Percentiles rank a stretch among this genome's conserved stretches.
phyloP scores from a whole-genome alignment of 2,113 vertebrate genomes.

The Scomber colias region DNA sequence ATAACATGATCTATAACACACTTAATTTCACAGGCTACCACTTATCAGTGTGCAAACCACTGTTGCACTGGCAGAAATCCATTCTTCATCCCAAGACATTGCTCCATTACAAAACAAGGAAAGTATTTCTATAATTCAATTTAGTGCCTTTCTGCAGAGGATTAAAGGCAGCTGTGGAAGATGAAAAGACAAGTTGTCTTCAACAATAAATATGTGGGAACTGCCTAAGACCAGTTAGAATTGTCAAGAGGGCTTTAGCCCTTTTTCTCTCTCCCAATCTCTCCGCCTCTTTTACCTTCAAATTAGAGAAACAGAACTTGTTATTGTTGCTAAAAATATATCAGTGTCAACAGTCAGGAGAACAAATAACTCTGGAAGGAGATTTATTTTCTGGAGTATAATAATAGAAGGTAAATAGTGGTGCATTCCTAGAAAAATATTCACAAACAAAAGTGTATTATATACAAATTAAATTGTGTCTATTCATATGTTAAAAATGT shows the following conservation, averaged over 20 bases:
- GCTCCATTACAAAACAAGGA: conserved; percentile 58
- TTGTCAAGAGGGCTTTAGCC: conserved; percentile 19
- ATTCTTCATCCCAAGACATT: conserved; percentile 41
- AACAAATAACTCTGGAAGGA: neutral
- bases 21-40: conserved; percentile 46
- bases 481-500: neutral
- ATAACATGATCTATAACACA: conserved; percentile 33
- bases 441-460: neutral
- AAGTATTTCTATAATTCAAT: conserved; percentile 65
- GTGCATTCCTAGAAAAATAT: neutral
- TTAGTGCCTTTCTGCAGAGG: conserved; percentile 51
- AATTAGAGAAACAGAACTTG: conserved; percentile 17
- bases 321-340: conserved; percentile 6
- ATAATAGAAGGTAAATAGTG: neutral
- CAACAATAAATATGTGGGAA: conserved; percentile 61
- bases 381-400: neutral
- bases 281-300: conserved; percentile 8
- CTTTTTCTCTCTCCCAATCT: conserved; percentile 3
- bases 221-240: conserved; percentile 35
- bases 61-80: conserved; percentile 18
- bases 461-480: neutral
- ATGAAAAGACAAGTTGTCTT: conserved; percentile 66
- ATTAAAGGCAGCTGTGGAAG: conserved; percentile 77
- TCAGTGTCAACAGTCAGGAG: neutral
- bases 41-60: conserved; percentile 47